A percentile compares a stretch with the other conserved stretches of the same genome.
phyloP scores from a whole-genome alignment of 2,113 vertebrate species.

The Micromys minutus region DNA sequence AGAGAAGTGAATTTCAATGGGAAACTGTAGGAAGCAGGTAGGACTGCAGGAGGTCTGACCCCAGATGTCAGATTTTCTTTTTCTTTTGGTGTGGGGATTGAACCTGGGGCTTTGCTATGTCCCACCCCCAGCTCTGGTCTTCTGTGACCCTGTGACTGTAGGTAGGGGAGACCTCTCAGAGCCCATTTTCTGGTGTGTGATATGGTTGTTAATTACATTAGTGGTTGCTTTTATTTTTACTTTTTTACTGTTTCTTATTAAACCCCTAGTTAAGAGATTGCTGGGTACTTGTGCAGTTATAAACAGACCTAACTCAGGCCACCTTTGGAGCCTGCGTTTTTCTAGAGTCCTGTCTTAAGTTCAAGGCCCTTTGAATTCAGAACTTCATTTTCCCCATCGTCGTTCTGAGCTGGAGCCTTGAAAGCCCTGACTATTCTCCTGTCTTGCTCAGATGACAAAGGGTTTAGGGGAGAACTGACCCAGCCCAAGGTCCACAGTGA shows the following conservation, averaged over 20 bases:
- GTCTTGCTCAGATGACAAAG: slow-evolving; percentile 15
- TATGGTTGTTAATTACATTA: slow-evolving; percentile 26
- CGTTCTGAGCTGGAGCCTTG: slow-evolving; percentile 24
- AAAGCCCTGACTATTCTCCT: neutral
- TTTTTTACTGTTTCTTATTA: neutral
- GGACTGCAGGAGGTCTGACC: neutral
- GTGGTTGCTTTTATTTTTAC: neutral
- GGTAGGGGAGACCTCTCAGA: slow-evolving; percentile 14
- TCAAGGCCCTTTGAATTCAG: neutral
- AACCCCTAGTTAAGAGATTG: slow-evolving; percentile 1
- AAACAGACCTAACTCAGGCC: neutral
- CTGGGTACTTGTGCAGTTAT: neutral
- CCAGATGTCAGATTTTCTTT: neutral
- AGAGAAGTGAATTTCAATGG: neutral
- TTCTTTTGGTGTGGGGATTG: neutral
- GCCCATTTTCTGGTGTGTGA: neutral
- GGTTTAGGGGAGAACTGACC: neutral
- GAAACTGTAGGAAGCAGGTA: neutral
- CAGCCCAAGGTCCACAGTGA: neutral
- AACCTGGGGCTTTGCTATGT: neutral
- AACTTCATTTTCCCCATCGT: slow-evolving; percentile 33
- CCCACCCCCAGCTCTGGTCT: neutral
- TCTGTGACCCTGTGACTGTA: slow-evolving; percentile 3
- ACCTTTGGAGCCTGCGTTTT: neutral
- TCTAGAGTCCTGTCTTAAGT: neutral